Percentiles rank a stretch among this genome's conserved stretches.
phyloP scores from a whole-genome alignment of 1,140 invertebrate genomes.

The Drosophila punjabiensis region DNA sequence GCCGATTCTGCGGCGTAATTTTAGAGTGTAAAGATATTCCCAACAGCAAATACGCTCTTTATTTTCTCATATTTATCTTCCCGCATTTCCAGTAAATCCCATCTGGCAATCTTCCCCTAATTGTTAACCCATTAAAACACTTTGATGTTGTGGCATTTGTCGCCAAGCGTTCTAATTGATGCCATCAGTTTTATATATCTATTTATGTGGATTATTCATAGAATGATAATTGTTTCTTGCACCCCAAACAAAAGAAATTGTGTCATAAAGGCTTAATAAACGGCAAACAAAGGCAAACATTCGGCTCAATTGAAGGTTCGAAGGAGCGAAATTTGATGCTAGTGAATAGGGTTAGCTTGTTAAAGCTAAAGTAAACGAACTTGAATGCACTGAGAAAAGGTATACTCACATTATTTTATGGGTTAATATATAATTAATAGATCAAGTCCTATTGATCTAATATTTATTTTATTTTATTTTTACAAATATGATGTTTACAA shows the following conservation, averaged over 20 bases:
- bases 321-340: conserved; percentile 33
- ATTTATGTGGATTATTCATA: conserved; percentile 45
- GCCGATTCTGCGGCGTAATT: conserved; percentile 27
- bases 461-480: background rate
- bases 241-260: conserved; percentile 37
- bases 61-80: conserved; percentile 11
- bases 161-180: conserved; percentile 59
- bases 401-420: too few species aligned
- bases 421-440: too few species aligned
- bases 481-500: too few species aligned
- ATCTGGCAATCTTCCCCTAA: conserved; percentile 30
- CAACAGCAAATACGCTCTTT: background rate
- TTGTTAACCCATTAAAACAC: conserved; percentile 33
- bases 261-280: conserved; percentile 38
- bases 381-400: background rate
- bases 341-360: too few species aligned
- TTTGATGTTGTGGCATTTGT: conserved; percentile 15
- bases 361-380: background rate
- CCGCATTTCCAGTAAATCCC: conserved; percentile 34
- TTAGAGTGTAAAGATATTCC: conserved; percentile 12
- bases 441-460: background rate
- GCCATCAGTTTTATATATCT: conserved; percentile 47
- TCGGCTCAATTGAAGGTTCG: conserved; percentile 55
- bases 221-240: conserved; percentile 31
- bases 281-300: conserved; percentile 65